phyloP scores from a whole-genome alignment of 2,113 vertebrate genomes.

The Dascyllus trimaculatus region DNA sequence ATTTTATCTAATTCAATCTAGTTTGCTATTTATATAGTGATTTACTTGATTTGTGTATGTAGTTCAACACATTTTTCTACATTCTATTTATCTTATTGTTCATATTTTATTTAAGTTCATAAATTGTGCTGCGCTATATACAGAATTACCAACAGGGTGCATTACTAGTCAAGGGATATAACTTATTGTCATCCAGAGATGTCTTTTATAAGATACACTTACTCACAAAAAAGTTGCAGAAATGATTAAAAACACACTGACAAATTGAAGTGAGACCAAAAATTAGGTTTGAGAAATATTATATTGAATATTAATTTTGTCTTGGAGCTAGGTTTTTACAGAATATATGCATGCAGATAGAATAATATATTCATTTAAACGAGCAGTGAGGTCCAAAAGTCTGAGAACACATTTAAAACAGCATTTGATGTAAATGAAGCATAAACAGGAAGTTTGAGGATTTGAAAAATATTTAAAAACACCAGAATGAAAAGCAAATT shows the following conservation, averaged over 20 bases:
- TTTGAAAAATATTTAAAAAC: too few species aligned
- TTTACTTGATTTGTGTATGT: not conserved
- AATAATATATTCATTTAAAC: too few species aligned
- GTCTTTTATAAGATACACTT: not conserved
- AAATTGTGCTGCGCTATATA: constrained; percentile 19
- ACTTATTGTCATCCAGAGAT: not conserved
- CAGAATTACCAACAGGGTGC: constrained; percentile 62
- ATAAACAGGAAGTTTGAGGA: too few species aligned
- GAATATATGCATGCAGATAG: too few species aligned
- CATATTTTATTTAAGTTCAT: not conserved
- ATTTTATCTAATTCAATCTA: not conserved
- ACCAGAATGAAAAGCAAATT: too few species aligned
- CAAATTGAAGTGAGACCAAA: not conserved
- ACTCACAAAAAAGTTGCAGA: not conserved
- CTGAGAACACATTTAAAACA: too few species aligned
- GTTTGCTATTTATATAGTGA: not conserved
- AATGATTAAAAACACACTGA: not conserved
- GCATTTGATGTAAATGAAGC: too few species aligned
- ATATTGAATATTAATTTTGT: too few species aligned
- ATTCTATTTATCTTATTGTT: not conserved
- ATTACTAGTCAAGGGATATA: constrained; percentile 28
- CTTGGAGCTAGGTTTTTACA: too few species aligned
- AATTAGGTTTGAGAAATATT: too few species aligned
- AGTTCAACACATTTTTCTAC: not conserved
- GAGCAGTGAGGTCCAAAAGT: too few species aligned